A percentile compares a stretch with the other conserved stretches of the same genome.
Evolutionary conservation across 2,888 invertebrate genomes (phyloP).

Genomic region (Caenorhabditis macrosperma): DNA sequence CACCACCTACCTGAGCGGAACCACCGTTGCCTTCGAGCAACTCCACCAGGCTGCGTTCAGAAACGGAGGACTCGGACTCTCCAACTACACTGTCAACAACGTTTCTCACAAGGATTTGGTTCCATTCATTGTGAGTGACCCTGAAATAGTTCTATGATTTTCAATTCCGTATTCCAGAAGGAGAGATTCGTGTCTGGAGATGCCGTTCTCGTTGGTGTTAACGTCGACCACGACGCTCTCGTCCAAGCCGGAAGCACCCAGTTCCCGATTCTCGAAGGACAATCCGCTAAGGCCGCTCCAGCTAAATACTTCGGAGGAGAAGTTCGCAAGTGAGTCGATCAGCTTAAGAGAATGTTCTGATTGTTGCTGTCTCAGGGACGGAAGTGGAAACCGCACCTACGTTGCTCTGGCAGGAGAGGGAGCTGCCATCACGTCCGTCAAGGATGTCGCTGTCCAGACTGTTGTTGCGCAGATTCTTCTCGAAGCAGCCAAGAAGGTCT

Average conservation of each 20-base stretch:
- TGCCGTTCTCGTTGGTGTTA: slow-evolving; percentile 89
- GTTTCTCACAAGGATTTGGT: slow-evolving; percentile 54
- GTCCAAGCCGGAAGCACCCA: slow-evolving; percentile 82
- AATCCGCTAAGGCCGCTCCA: slow-evolving; percentile 51
- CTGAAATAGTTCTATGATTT: background rate
- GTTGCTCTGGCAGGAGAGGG: slow-evolving; percentile 77
- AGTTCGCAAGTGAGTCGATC: slow-evolving; percentile 47
- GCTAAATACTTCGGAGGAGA: slow-evolving; percentile 74
- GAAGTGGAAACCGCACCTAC: slow-evolving; percentile 61
- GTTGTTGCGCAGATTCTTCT: slow-evolving; percentile 71
- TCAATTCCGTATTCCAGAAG: slow-evolving; percentile 41
- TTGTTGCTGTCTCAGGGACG: slow-evolving; percentile 23
- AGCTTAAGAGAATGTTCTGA: background rate
- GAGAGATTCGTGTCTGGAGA: slow-evolving; percentile 80
- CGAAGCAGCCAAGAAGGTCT: slow-evolving; percentile 64
- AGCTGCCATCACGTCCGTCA: slow-evolving; percentile 65
- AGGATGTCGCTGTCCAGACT: slow-evolving; percentile 72
- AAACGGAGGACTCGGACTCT: slow-evolving; percentile 86
- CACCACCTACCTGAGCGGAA: slow-evolving; percentile 58
- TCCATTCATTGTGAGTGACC: slow-evolving; percentile 52
- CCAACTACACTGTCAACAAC: slow-evolving; percentile 65
- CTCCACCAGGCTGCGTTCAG: slow-evolving; percentile 93
- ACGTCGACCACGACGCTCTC: slow-evolving; percentile 85
- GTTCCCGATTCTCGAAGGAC: slow-evolving; percentile 74
- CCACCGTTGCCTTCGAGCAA: slow-evolving; percentile 85